phyloP scores from a whole-genome alignment of 1,140 invertebrate genomes.

The Aphidius ervi region DNA sequence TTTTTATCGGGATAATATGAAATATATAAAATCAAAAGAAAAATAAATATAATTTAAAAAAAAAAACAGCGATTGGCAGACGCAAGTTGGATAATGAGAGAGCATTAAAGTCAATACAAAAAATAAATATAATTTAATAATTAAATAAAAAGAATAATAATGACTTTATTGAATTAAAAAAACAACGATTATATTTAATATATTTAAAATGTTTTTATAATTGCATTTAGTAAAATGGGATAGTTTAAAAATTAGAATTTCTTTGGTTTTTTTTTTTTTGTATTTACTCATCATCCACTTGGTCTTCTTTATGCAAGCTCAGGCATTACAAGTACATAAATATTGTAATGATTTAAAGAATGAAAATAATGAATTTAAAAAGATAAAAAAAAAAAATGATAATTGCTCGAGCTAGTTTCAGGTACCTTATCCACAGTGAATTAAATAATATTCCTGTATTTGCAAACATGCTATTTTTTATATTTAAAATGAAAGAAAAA shows the following conservation, averaged over 20 bases:
- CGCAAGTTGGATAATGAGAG: background rate
- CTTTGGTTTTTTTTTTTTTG: constrained; percentile 8
- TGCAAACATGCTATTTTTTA: constrained; percentile 45
- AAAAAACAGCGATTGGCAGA: constrained; percentile 7
- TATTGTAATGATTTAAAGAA: constrained; percentile 12
- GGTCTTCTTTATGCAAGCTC: constrained; percentile 20
- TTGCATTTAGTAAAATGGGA: constrained; percentile 1
- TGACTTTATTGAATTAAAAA: background rate
- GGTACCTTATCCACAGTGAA: constrained; percentile 27
- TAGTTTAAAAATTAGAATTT: background rate
- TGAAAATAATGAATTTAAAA: constrained; percentile 20
- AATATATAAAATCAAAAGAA: background rate
- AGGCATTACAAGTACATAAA: constrained; percentile 8
- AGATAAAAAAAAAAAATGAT: constrained; percentile 19
- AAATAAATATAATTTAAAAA: background rate
- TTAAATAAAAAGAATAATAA: constrained; percentile 3
- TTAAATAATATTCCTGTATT: constrained; percentile 33
- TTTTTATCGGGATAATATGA: background rate
- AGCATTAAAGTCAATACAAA: background rate
- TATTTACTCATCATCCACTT: constrained; percentile 12
- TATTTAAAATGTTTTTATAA: background rate
- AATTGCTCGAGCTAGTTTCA: constrained; percentile 20
- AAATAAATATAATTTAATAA: too few relatives aligned
- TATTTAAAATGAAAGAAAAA: constrained; percentile 32
- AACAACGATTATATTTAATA: constrained; percentile 8